A percentile compares a stretch with the other conserved stretches of the same genome.
phyloP scores from a whole-genome alignment of 2,113 vertebrate species.

The Psettodes erumei region DNA sequence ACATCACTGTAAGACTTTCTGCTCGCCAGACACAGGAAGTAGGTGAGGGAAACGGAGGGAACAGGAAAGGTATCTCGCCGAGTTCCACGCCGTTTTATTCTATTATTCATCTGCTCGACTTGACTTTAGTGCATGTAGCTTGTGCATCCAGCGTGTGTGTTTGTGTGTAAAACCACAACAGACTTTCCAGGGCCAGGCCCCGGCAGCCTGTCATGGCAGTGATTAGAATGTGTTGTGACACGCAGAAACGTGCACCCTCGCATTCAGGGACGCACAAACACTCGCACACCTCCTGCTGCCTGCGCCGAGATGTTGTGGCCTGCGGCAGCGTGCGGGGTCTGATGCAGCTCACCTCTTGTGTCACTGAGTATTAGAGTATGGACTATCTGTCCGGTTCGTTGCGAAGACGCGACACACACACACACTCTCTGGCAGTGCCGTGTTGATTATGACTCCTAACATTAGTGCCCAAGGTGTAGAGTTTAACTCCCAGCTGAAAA shows the following conservation, averaged over 20 bases:
- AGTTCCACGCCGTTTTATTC: conserved; percentile 32
- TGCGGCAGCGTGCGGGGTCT: conserved; percentile 65
- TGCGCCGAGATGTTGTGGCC: conserved; percentile 61
- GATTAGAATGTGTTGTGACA: conserved; percentile 69
- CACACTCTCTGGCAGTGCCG: conserved; percentile 11
- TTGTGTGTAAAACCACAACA: neutral
- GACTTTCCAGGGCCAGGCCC: conserved; percentile 44
- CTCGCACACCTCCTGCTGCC: conserved; percentile 23
- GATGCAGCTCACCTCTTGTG: conserved; percentile 71
- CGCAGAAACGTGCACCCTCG: conserved; percentile 35
- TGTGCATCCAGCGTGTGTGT: neutral
- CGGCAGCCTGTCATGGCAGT: conserved; percentile 51
- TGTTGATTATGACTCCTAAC: conserved; percentile 61
- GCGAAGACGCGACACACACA: conserved; percentile 10
- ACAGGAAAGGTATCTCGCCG: neutral
- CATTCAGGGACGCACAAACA: conserved; percentile 33
- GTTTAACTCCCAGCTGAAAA: conserved; percentile 55
- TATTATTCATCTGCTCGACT: conserved; percentile 45
- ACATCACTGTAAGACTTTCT: conserved; percentile 11
- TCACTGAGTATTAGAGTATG: conserved; percentile 71
- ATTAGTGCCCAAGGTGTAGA: conserved; percentile 42
- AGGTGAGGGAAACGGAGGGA: neutral
- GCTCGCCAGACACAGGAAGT: neutral
- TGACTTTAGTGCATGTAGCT: neutral
- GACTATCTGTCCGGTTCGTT: conserved; percentile 64